Base-by-base conservation (phyloP, 2,888 invertebrate species). In the Spilarctia lutea region DNA sequence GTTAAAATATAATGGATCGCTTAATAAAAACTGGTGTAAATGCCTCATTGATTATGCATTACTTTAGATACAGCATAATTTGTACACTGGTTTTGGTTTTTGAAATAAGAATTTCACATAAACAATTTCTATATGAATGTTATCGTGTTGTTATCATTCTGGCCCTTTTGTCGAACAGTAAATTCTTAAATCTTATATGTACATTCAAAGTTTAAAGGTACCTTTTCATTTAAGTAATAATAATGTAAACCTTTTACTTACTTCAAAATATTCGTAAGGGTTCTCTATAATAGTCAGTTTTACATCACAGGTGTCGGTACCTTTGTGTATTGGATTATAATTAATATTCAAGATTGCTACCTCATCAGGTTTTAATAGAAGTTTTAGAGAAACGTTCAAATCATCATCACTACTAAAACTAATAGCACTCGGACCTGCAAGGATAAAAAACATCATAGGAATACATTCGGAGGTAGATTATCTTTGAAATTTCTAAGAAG, bases 201-300 rank as follows among this genome's bases (percentile, higher is more conserved):
- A 35, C 33, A 13, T 10, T 35, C 35, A 52, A 20, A 6, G 18
- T 60, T 60, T 60, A 60, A 60, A 60, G 2, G 10, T n/a, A 4
- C n/a, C 27, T 3, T 13, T 60, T 60, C 13, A 60, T 27, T 11
- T 13, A 63, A 27, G 30, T 27, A 1, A 18, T 30, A 30, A 2
- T 0, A 18, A 63, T 30, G 2, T 27, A 56, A 1, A 67, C 33
- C 30, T 6, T 30, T 42, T 71, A 79, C 79, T 87, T 89, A 96
- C 96, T 80, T 90, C 91, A 84, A 88, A 95, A 83, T 89, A 91
- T 86, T 96, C 96, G 72, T 92, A 96, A 30, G 95, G 94, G 85
- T 96, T 96, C 75, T 94, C 89, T 52, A 84, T 77, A 73, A 95
- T 94, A 6, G 88, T 87, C 35, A 95, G 78, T 77, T 88, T 89